Evolutionary conservation across 2,888 invertebrate species (phyloP), one percentile per base, ranked within the genome.

Genomic region (Plutella xylostella): DNA sequence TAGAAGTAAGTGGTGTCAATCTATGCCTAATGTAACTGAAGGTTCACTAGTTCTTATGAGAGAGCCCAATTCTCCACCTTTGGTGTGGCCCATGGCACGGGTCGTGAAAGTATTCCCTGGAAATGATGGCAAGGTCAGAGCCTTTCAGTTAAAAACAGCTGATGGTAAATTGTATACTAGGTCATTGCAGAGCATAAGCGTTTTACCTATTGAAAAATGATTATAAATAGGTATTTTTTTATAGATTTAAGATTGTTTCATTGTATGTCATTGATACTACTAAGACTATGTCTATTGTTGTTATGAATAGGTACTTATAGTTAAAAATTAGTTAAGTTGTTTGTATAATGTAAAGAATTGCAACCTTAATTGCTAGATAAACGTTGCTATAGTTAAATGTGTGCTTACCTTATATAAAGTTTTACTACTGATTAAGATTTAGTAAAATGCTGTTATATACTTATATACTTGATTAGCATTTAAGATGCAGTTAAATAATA

Each of bases 81-180:
- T 50, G 18, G 17, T 15, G 4, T 50, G 50, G 50, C 50, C 45
- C 15, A 47, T 50, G 47, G 50, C 46, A 4, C 19, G 48, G 5
- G 38, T 48, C 17, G 33, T 44, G 14, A 34, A 45, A 5, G 41
- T 48, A 9, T 47, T 45, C 39, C 48, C 50, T 22, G 48, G 50
- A n/a, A 31, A 40, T 9, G 50, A 50, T 35, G 40, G 40, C 9
- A 48, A 38, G 22, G 47, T 50, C 7, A 40, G 46, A 33, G 48
- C 38, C 4, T 37, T 38, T n/a, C 4, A 21, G 21, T 11, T 38
- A 38, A 43, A 43, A 30, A 43, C 43, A 37, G 33, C 22, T 34
- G 22, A 34, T 42, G 42, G 34, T 15, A 42, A 42, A 42, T 34
- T 33, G 33, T 34, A 42, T 42, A 42, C 33, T 22, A 42, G 42